These are phyloP conservation scores for Agonopterix heracliana DNA, from an alignment of 2,888 invertebrate genomes.

Conservation along the genomic window DNA sequence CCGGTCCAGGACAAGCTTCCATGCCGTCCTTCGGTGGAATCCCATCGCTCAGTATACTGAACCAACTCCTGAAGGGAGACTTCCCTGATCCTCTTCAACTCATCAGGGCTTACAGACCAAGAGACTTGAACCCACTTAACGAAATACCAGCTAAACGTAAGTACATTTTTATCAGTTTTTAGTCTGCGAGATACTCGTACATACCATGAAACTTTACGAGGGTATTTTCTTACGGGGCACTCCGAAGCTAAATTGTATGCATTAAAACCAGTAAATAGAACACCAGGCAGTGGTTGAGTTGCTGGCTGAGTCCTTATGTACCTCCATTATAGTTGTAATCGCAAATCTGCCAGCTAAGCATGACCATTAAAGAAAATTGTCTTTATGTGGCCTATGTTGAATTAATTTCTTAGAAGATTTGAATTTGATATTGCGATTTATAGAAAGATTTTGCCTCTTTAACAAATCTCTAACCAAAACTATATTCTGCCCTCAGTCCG, in stretches of 20 bases:
- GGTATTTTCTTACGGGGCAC: neutral
- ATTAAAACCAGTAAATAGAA: no score
- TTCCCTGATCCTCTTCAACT: slow-evolving; percentile 71
- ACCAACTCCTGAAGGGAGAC: slow-evolving; percentile 77
- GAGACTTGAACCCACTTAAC: slow-evolving; percentile 69
- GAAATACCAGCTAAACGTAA: slow-evolving; percentile 80
- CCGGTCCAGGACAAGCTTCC: slow-evolving; percentile 26
- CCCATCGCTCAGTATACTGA: slow-evolving; percentile 77
- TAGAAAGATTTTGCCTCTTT: no score
- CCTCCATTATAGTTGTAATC: no score
- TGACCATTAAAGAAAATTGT: no score
- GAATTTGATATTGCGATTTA: no score
- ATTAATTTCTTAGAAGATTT: no score
- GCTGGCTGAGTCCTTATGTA: no score
- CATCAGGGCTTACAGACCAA: slow-evolving; percentile 74
- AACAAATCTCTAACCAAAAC: neutral
- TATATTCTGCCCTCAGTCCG: slow-evolving; percentile 64
- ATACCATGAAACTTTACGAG: neutral
- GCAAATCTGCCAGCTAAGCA: no score
- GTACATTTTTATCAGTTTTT: slow-evolving; percentile 22
- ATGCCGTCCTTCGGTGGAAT: slow-evolving; percentile 76
- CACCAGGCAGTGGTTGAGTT: no score
- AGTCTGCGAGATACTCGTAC: no score
- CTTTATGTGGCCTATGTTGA: no score
- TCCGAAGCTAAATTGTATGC: no score